Conservation (phyloP, 2,113 vertebrate genomes). For the Poicephalus meyeri region DNA sequence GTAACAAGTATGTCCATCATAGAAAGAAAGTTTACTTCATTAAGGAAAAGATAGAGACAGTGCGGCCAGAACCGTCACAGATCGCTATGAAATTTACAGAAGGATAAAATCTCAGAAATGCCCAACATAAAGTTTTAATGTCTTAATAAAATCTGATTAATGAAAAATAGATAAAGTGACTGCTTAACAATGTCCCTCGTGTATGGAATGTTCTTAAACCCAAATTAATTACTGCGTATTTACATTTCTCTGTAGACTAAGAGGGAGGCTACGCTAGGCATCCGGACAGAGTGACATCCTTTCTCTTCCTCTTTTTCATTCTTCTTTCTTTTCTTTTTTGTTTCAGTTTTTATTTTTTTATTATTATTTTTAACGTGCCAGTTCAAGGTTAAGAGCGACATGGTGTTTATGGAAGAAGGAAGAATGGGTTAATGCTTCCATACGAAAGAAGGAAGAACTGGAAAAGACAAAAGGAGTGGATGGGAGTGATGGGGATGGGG, state of each 20-base stretch:
- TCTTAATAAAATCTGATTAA: conserved; percentile 61
- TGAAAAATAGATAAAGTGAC: conserved; percentile 60
- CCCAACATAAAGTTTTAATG: conserved; percentile 41
- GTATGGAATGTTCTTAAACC: conserved; percentile 52
- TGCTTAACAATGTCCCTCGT: conserved; percentile 47
- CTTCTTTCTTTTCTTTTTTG: not conserved
- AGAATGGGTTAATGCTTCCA: not conserved
- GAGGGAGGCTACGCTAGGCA: conserved; percentile 13
- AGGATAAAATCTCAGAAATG: conserved; percentile 27
- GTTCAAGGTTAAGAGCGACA: not conserved
- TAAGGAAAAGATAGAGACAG: not conserved
- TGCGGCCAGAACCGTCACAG: rapidly evolving
- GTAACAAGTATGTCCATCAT: not conserved
- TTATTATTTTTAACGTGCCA: not conserved
- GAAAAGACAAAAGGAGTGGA: not conserved
- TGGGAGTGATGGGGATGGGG: not conserved
- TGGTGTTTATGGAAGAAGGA: not conserved
- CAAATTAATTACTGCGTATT: conserved; percentile 54
- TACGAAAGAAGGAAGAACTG: not conserved
- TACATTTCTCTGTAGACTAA: conserved; percentile 55
- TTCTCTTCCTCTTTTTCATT: not conserved
- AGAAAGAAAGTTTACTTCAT: conserved; percentile 3
- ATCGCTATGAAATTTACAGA: conserved; percentile 29
- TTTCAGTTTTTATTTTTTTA: not conserved
- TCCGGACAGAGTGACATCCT: conserved; percentile 15